Evolutionary conservation across 2,113 vertebrate species (phyloP).

Genomic region (Psilopsiagon aurifrons): DNA sequence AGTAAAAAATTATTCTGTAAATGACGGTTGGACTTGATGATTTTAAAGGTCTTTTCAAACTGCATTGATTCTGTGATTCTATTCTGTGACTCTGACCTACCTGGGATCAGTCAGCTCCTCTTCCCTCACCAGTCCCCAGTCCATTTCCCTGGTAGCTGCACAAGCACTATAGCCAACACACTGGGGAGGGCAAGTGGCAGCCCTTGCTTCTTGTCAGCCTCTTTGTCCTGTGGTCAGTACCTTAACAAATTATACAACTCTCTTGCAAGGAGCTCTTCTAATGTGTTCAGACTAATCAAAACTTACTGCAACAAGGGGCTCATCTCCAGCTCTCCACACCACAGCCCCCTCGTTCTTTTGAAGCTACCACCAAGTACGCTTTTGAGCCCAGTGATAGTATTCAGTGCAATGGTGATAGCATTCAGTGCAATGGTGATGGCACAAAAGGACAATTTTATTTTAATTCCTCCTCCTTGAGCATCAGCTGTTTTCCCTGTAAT

Average conservation of each 20-base stretch:
- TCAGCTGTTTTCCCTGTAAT: not conserved
- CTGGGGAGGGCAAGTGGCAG: not conserved
- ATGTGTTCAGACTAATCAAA: not conserved
- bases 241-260: not conserved
- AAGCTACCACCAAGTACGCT: not conserved
- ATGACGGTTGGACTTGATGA: too few relatives aligned
- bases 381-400: not conserved
- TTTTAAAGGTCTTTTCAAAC: too few relatives aligned
- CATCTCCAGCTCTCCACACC: not conserved
- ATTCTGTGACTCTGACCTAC: not conserved
- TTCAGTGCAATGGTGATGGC: not conserved
- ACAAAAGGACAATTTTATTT: not conserved
- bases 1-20: not conserved
- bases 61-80: too few relatives aligned
- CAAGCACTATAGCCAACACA: not conserved
- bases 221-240: not conserved
- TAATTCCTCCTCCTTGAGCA: not conserved
- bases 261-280: not conserved
- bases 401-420: not conserved
- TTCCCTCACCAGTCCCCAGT: fast-evolving
- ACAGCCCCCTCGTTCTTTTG: not conserved
- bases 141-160: not conserved
- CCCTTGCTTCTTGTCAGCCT: not conserved
- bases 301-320: not conserved
- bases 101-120: not conserved